Evolutionary conservation across 2,888 invertebrate species (phyloP).

Genomic region (Leptinotarsa tumamoca): DNA sequence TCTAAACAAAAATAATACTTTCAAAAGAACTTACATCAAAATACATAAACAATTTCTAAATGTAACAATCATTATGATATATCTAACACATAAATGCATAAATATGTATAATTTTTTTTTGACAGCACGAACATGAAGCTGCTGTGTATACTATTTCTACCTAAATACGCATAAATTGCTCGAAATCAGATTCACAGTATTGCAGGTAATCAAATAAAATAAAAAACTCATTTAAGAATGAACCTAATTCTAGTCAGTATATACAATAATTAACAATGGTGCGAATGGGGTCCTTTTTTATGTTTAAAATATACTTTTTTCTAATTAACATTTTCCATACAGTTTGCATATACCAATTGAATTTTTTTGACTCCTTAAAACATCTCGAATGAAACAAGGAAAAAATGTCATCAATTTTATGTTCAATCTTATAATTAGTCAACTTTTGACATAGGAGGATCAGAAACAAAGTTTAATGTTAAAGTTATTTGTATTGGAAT

Average conservation of each 20-base stretch:
- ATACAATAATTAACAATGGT: constrained; percentile 49
- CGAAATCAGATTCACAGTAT: constrained; percentile 37
- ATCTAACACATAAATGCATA: constrained; percentile 63
- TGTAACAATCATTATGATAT: constrained; percentile 61
- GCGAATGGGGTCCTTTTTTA: not conserved
- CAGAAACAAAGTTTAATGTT: too few species aligned
- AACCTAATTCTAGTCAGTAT: constrained; percentile 27
- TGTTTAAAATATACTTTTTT: too few species aligned
- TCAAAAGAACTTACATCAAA: constrained; percentile 58
- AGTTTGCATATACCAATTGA: too few species aligned
- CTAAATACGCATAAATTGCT: constrained; percentile 48
- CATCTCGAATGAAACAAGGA: too few species aligned
- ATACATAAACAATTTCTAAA: constrained; percentile 65
- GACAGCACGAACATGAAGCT: constrained; percentile 63
- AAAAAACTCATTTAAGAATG: not conserved
- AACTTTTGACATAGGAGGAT: too few species aligned
- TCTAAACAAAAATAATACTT: constrained; percentile 11
- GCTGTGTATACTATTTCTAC: constrained; percentile 55
- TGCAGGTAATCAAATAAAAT: constrained; percentile 17
- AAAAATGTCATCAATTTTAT: too few species aligned
- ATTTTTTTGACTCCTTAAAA: too few species aligned
- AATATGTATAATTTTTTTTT: constrained; percentile 53
- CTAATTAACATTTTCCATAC: too few species aligned
- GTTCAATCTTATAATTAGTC: too few species aligned
- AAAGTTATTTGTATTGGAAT: too few species aligned